Evolutionary conservation across 1,140 invertebrate species (phyloP).

Genomic region (Rhynchophorus ferrugineus): DNA sequence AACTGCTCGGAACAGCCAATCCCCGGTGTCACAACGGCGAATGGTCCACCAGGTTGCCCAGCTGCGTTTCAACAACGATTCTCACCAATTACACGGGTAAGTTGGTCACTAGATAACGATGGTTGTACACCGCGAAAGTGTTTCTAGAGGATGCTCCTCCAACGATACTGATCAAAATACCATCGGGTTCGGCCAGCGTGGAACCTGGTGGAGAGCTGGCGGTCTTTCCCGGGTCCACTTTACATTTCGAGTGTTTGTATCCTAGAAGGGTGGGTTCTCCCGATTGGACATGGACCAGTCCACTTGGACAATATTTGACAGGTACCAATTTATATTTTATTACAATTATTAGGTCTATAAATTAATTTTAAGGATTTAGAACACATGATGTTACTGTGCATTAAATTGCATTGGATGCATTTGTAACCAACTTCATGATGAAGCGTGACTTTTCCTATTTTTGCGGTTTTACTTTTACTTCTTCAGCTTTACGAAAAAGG

Average conservation of each 20-base stretch:
- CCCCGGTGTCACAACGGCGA: conserved; percentile 69
- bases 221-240: conserved; percentile 72
- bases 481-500: too few species aligned
- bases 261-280: conserved; percentile 66
- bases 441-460: not conserved
- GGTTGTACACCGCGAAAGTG: too few species aligned
- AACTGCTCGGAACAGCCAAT: conserved; percentile 60
- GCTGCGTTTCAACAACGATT: conserved; percentile 71
- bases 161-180: conserved; percentile 70
- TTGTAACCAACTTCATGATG: not conserved
- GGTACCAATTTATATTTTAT: conserved; percentile 44
- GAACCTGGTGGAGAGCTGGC: conserved; percentile 69
- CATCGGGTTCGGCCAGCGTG: conserved; percentile 70
- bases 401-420: too few species aligned
- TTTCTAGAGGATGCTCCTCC: conserved; percentile 72
- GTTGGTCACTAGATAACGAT: too few species aligned
- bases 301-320: conserved; percentile 63
- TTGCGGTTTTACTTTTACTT: not conserved
- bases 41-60: conserved; percentile 66
- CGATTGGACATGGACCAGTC: conserved; percentile 84
- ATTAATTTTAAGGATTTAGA: too few species aligned
- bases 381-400: too few species aligned
- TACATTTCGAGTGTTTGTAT: conserved; percentile 78
- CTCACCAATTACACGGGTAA: conserved; percentile 77
- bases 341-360: too few species aligned